These are phyloP conservation scores for Sitophilus oryzae DNA, from an alignment of 1,140 invertebrate species.

Conservation along the genomic window DNA sequence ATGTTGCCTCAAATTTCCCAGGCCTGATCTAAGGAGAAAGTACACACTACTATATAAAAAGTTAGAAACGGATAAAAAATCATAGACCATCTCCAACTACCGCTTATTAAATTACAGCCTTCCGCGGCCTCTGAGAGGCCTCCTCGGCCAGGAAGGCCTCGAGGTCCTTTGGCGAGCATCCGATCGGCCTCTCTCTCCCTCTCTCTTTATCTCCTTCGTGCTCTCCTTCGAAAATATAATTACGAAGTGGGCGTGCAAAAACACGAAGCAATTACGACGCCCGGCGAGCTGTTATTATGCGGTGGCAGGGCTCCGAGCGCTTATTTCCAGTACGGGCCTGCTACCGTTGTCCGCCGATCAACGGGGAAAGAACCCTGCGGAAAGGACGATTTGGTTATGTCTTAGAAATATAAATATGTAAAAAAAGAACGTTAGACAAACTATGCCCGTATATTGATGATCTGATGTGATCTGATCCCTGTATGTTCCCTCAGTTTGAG, in stretches of 20 bases:
- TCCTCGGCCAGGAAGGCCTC: conserved; percentile 1
- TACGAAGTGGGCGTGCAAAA: conserved; percentile 30
- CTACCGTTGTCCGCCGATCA: too few relatives aligned
- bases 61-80: not conserved
- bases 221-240: conserved; percentile 30
- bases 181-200: conserved; percentile 20
- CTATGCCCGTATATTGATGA: too few relatives aligned
- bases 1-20: too few relatives aligned
- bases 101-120: conserved; percentile 25
- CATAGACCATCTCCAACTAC: conserved; percentile 13
- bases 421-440: too few relatives aligned
- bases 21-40: too few relatives aligned
- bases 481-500: too few relatives aligned
- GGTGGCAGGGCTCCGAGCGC: conserved; percentile 29
- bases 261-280: conserved; percentile 29
- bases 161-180: conserved; percentile 10
- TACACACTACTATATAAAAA: too few relatives aligned
- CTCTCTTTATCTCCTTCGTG: too few relatives aligned
- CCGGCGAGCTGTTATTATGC: conserved; percentile 27
- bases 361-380: too few relatives aligned
- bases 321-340: conserved; percentile 21
- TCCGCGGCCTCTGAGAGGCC: conserved; percentile 17
- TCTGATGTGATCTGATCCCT: too few relatives aligned
- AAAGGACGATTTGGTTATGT: too few relatives aligned
- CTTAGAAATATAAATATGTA: too few relatives aligned